Percentiles rank a stretch among this genome's conserved stretches.
phyloP scores from a whole-genome alignment of 2,888 invertebrate genomes.

The Machimus rusticus region DNA sequence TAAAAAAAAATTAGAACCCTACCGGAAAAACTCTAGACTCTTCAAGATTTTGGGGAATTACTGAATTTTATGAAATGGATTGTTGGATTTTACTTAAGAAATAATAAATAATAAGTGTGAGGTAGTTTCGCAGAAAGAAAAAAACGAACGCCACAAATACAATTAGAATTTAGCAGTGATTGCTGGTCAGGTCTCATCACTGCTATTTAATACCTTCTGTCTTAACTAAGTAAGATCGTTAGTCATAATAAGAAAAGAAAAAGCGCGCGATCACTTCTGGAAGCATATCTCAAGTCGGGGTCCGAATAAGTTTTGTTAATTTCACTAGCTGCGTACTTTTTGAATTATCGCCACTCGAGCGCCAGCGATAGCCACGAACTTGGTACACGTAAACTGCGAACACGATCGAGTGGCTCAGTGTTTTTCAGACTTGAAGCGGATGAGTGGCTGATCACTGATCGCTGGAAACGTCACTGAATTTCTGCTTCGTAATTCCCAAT shows the following conservation, averaged over 20 bases:
- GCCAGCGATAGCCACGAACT: background rate
- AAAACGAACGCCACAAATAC: background rate
- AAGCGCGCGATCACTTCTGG: background rate
- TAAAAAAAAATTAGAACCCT: background rate
- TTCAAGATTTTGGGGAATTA: background rate
- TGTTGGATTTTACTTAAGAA: background rate
- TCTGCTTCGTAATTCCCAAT: constrained; percentile 14
- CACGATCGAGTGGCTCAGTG: background rate
- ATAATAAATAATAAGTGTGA: background rate
- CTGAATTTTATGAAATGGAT: background rate
- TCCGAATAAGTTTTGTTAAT: background rate
- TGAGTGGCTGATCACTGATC: background rate
- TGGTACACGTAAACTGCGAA: background rate
- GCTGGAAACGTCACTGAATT: background rate
- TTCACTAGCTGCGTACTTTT: background rate
- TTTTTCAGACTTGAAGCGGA: background rate
- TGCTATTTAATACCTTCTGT: background rate
- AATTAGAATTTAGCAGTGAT: background rate
- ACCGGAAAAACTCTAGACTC: background rate
- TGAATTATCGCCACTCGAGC: background rate
- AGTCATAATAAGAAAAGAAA: background rate
- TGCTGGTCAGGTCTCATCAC: background rate
- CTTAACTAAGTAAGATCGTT: background rate
- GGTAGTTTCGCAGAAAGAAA: background rate
- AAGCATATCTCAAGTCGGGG: background rate